These are phyloP conservation scores for Unio pictorum DNA, from an alignment of 2,888 invertebrate genomes.

Conservation along the genomic window DNA sequence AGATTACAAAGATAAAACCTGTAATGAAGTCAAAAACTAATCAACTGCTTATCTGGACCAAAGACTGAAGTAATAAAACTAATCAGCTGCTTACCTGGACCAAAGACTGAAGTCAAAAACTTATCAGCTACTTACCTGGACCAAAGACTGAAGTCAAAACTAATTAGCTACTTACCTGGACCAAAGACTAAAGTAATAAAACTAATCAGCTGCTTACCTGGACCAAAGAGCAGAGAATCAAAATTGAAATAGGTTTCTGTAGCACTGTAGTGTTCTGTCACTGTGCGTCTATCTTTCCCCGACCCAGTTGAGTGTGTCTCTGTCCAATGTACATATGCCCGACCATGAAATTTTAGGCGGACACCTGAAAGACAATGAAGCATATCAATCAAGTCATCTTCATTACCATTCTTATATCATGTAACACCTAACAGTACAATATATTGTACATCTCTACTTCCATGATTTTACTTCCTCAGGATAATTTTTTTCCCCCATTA, in stretches of 20 bases:
- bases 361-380: slow-evolving; percentile 45
- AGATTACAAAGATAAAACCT: too few species aligned
- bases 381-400: background rate
- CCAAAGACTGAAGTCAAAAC: too few species aligned
- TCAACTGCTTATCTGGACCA: too few species aligned
- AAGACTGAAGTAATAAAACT: too few species aligned
- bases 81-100: slow-evolving; percentile 23
- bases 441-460: too few species aligned
- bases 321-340: slow-evolving; percentile 62
- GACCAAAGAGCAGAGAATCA: slow-evolving; percentile 33
- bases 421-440: too few species aligned
- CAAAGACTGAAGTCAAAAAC: slow-evolving; percentile 26
- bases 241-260: slow-evolving; percentile 56
- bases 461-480: too few species aligned
- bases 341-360: slow-evolving; percentile 51
- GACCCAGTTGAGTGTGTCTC: slow-evolving; percentile 54
- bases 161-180: too few species aligned
- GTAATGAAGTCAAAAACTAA: too few species aligned
- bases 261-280: slow-evolving; percentile 53
- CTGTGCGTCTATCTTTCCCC: slow-evolving; percentile 54
- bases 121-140: too few species aligned
- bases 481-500: background rate
- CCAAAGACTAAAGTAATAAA: too few species aligned
- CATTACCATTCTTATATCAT: background rate
- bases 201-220: slow-evolving; percentile 15